phyloP scores from a whole-genome alignment of 2,888 invertebrate species.

The Athetis lepigone region DNA sequence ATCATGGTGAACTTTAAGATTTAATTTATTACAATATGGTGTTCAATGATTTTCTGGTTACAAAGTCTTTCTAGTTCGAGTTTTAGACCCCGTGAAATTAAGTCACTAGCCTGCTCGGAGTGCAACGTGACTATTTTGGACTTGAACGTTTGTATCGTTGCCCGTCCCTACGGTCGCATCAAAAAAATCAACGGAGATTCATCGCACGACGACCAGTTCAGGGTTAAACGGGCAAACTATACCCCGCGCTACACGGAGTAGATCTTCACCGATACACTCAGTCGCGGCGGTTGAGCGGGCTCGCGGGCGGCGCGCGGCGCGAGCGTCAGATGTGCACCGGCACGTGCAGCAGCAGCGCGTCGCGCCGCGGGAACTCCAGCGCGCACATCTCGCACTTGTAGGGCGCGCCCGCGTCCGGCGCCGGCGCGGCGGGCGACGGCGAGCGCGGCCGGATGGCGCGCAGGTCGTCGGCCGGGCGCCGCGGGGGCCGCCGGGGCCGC shows the following conservation, averaged over 20 bases:
- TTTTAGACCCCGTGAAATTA: slow-evolving; percentile 30
- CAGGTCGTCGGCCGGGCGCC: slow-evolving; percentile 75
- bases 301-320: slow-evolving; percentile 16
- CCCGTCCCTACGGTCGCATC: neutral
- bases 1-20: slow-evolving; percentile 44
- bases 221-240: neutral
- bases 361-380: slow-evolving; percentile 93
- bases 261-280: neutral
- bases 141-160: neutral
- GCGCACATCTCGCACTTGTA: slow-evolving; percentile 96
- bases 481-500: slow-evolving; percentile 73
- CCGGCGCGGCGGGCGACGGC: slow-evolving; percentile 81
- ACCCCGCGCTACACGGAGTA: neutral
- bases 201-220: slow-evolving; percentile 19
- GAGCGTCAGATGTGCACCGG: slow-evolving; percentile 94
- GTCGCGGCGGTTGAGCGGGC: neutral
- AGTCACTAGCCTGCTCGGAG: slow-evolving; percentile 11
- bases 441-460: slow-evolving; percentile 76
- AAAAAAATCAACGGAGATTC: slow-evolving; percentile 43
- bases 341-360: slow-evolving; percentile 93
- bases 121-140: slow-evolving; percentile 3
- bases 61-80: slow-evolving; percentile 40
- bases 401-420: slow-evolving; percentile 87
- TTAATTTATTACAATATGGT: slow-evolving; percentile 56
- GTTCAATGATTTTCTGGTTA: slow-evolving; percentile 49